Percentiles rank a stretch among this genome's conserved stretches.
Evolutionary conservation across 2,888 invertebrate genomes (phyloP).

Genomic region (Stenolophus ochropezus): DNA sequence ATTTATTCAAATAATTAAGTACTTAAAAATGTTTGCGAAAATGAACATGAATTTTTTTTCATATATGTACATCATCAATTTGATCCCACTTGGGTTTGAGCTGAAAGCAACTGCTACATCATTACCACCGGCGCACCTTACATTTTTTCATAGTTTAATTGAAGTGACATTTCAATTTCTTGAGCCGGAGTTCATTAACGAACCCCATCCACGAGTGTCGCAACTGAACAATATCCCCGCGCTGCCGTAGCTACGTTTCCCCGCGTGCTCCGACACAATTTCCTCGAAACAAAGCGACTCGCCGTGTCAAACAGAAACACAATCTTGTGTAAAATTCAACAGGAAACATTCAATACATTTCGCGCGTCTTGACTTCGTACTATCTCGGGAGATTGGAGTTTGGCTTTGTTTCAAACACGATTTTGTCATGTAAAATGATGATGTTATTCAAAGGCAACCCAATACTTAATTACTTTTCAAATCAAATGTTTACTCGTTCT

Average conservation of each 20-base stretch:
- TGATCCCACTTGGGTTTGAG: no score
- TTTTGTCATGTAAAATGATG: neutral
- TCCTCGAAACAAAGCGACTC: slow-evolving; percentile 49
- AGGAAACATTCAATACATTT: slow-evolving; percentile 56
- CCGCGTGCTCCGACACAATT: slow-evolving; percentile 20
- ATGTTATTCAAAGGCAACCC: neutral
- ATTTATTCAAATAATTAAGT: no score
- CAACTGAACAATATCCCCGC: neutral
- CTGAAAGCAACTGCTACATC: neutral
- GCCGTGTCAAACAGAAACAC: slow-evolving; percentile 53
- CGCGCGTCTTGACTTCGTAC: slow-evolving; percentile 26
- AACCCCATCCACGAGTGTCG: neutral
- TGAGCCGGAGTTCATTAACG: slow-evolving; percentile 14
- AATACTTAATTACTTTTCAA: neutral
- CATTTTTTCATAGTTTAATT: slow-evolving; percentile 20
- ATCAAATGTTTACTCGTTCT: neutral
- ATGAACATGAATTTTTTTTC: no score
- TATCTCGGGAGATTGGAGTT: neutral
- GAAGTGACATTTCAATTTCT: slow-evolving; percentile 35
- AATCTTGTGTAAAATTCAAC: slow-evolving; percentile 56
- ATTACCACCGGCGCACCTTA: neutral
- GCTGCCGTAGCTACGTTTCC: slow-evolving; percentile 6
- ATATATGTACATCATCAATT: no score
- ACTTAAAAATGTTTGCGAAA: no score
- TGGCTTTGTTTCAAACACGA: neutral